These are phyloP conservation scores for Neomorphus geoffroyi DNA, from an alignment of 2,797 vertebrate genomes.

Conservation along the genomic window DNA sequence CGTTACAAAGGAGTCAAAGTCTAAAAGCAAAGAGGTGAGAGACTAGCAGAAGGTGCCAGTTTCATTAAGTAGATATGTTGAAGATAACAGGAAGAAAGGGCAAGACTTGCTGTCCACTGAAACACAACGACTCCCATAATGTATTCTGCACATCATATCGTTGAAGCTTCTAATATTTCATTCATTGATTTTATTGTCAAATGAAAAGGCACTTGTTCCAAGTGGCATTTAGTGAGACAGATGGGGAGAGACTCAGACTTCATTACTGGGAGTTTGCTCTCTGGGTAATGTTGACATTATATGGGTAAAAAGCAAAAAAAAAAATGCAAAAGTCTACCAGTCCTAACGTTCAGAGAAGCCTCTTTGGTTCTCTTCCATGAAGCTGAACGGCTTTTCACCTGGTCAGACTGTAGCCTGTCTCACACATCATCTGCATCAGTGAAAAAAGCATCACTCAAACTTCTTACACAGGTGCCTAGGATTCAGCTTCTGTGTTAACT, in stretches of 20 bases:
- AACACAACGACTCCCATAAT: conserved; percentile 57
- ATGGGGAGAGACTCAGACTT: conserved; percentile 73
- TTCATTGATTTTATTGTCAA: conserved; percentile 84
- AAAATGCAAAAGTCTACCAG: background rate
- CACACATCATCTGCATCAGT: background rate
- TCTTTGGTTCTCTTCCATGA: background rate
- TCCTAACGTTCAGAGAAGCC: background rate
- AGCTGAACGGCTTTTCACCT: background rate
- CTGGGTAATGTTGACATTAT: conserved; percentile 56
- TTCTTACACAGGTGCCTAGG: background rate
- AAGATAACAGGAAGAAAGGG: conserved; percentile 52
- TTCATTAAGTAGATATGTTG: conserved; percentile 65
- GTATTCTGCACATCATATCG: conserved; percentile 71
- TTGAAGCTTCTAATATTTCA: conserved; percentile 78
- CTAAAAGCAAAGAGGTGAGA: conserved; percentile 57
- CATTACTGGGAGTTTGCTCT: conserved; percentile 64
- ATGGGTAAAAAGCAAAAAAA: conserved; percentile 21
- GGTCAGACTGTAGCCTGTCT: background rate
- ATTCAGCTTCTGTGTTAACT: background rate
- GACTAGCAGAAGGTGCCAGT: conserved; percentile 39
- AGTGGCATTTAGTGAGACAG: conserved; percentile 79
- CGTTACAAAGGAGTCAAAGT: conserved; percentile 29
- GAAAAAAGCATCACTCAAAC: background rate
- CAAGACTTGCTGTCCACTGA: conserved; percentile 35
- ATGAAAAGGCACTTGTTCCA: conserved; percentile 78